Evolutionary conservation across 1,140 invertebrate genomes (phyloP), one percentile per base, ranked within the genome.

Genomic region (Cyrtorhinus lividipennis): DNA sequence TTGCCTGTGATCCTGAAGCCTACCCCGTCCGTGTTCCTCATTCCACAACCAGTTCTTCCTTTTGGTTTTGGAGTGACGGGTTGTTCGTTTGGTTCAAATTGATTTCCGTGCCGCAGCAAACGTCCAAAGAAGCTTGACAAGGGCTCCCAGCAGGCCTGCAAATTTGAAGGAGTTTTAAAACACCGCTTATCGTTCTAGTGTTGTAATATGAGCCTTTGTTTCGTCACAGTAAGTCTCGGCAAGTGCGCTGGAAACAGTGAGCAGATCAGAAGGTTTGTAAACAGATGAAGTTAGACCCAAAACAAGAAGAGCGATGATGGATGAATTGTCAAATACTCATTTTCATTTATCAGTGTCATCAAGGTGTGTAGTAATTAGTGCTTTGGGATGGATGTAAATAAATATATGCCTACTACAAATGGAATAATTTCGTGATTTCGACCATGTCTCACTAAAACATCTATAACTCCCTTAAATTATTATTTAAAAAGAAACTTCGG

Each of bases 1-100:
- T 80, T 76, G 0, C 85, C 85, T 0, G 78, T 84, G 56, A 88
- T 86, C 1, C 80, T 71, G 67, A 84, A 82, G 22, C 82, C 84
- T 8, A 90, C 77, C 1, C 87, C 86, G 0, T 83, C 74, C 0
- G 78, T 73, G 68, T 88, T 84, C 26, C 85, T 75, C 60, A 79
- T 76, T 0, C 89, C 89, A 66, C 90, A 92, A 3, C 79, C 78
- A 2, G 61, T 69, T 13, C 67, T 60, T 2, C 48, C 30, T 13
- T 64, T 64, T 12, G 8, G 70, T 69, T 3, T 72, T 63, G 24
- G 71, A 68, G 15, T 71, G 53, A 0, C 68, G 60, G 2, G 61
- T 18, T 60, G 30, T 5, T 38, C 30, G 0, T 59, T 22, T 15
- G 60, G 56, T 65, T 68, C 26, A 77, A 68, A 0, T 73, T 72